Evolutionary conservation across 2,797 vertebrate species (phyloP).

Genomic region (Hippoglossus hippoglossus): DNA sequence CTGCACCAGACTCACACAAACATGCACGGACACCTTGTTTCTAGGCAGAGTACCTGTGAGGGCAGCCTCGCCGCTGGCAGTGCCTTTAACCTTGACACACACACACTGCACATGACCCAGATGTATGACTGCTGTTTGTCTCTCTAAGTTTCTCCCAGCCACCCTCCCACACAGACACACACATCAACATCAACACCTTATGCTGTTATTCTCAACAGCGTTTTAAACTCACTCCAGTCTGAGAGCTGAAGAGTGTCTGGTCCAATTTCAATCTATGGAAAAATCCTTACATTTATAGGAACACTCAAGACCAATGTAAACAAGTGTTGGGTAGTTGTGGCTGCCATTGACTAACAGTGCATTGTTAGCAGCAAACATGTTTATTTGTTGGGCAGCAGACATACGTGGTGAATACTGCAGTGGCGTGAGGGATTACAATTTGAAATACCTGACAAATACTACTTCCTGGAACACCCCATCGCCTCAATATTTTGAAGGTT

Average conservation of each 20-base stretch:
- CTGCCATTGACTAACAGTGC: no score
- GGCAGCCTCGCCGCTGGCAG: slow-evolving; percentile 18
- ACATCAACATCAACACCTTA: slow-evolving; percentile 5
- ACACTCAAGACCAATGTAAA: no score
- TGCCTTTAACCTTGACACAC: slow-evolving; percentile 45
- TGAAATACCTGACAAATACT: not conserved
- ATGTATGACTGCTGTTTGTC: slow-evolving; percentile 42
- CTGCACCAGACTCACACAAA: slow-evolving; percentile 38
- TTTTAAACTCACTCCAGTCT: not conserved
- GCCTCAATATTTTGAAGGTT: not conserved
- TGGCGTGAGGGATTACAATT: not conserved
- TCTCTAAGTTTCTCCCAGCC: slow-evolving; percentile 5
- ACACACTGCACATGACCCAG: slow-evolving; percentile 30
- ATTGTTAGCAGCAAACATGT: not conserved
- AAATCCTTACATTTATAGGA: no score
- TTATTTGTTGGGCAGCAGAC: not conserved
- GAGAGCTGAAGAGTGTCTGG: not conserved
- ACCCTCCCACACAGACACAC: slow-evolving; percentile 2
- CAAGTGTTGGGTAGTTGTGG: not conserved
- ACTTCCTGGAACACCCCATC: not conserved
- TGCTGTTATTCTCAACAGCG: slow-evolving; percentile 5
- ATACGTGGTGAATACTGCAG: not conserved
- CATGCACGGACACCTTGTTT: slow-evolving; percentile 49
- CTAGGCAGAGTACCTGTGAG: slow-evolving; percentile 51
- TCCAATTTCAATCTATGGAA: no score